phyloP scores from a whole-genome alignment of 2,888 invertebrate species.

The Pasiphila rectangulata region DNA sequence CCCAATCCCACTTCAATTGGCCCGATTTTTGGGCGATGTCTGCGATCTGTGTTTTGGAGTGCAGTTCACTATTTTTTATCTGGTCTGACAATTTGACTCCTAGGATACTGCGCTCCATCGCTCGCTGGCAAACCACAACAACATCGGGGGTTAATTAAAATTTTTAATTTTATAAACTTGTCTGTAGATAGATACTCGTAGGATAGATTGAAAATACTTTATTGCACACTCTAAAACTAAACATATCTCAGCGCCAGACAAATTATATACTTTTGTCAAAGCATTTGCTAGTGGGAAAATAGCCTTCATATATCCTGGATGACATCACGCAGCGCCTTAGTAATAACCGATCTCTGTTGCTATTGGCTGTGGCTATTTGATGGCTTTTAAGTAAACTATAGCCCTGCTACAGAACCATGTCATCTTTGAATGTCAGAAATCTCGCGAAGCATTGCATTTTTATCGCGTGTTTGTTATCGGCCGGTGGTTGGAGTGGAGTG shows the following conservation, averaged over 20 bases:
- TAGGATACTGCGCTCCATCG: no score
- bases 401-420: background rate
- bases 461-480: slow-evolving; percentile 52
- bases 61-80: no score
- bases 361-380: slow-evolving; percentile 33
- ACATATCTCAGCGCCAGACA: no score
- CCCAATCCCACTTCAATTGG: no score
- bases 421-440: background rate
- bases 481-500: slow-evolving; percentile 31
- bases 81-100: no score
- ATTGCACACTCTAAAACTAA: slow-evolving; percentile 1
- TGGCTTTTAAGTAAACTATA: background rate
- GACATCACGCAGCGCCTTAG: slow-evolving; percentile 43
- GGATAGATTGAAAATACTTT: background rate
- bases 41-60: no score
- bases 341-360: slow-evolving; percentile 31
- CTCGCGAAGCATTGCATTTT: slow-evolving; percentile 34
- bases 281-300: slow-evolving; percentile 20
- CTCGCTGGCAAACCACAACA: no score
- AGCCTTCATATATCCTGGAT: slow-evolving; percentile 42
- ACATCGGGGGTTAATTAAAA: no score
- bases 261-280: no score
- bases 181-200: no score
- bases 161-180: no score
- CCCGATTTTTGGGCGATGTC: no score